Evolutionary conservation across 2,113 vertebrate genomes (phyloP).

Genomic region (Eleginops maclovinus): DNA sequence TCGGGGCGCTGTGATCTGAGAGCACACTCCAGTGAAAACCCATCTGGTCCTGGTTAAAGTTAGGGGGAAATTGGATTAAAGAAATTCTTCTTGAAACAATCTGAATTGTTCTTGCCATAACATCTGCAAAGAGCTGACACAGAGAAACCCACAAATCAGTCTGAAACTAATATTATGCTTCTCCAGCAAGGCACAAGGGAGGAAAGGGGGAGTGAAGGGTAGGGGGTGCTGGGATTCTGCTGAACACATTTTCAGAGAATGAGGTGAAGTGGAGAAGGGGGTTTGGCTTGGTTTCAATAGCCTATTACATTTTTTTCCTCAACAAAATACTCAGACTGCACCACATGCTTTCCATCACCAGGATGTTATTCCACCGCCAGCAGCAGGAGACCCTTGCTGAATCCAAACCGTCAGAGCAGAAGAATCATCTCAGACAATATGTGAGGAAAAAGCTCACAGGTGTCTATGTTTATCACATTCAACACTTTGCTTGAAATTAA

Average conservation of each 20-base stretch:
- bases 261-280: constrained; percentile 36
- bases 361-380: constrained; percentile 43
- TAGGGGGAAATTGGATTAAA: constrained; percentile 72
- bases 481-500: constrained; percentile 58
- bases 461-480: constrained; percentile 43
- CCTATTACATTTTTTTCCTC: constrained; percentile 60
- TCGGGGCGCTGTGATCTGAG: constrained; percentile 58
- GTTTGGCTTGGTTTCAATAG: constrained; percentile 56
- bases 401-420: constrained; percentile 46
- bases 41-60: constrained; percentile 77
- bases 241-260: constrained; percentile 59
- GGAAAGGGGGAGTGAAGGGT: constrained; percentile 32
- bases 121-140: constrained; percentile 74
- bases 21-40: constrained; percentile 57
- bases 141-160: constrained; percentile 81
- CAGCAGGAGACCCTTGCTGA: constrained; percentile 35
- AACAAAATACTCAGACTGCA: constrained; percentile 39
- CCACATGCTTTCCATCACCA: constrained; percentile 57
- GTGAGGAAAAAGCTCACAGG: constrained; percentile 50
- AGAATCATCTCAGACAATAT: constrained; percentile 51
- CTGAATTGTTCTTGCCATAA: constrained; percentile 74
- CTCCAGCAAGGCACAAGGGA: constrained; percentile 68
- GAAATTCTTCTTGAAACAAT: constrained; percentile 76
- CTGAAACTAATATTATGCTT: constrained; percentile 77
- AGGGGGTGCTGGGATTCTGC: constrained; percentile 42